phyloP scores from a whole-genome alignment of 1,140 invertebrate genomes.

The Scaptomyza pallida region DNA sequence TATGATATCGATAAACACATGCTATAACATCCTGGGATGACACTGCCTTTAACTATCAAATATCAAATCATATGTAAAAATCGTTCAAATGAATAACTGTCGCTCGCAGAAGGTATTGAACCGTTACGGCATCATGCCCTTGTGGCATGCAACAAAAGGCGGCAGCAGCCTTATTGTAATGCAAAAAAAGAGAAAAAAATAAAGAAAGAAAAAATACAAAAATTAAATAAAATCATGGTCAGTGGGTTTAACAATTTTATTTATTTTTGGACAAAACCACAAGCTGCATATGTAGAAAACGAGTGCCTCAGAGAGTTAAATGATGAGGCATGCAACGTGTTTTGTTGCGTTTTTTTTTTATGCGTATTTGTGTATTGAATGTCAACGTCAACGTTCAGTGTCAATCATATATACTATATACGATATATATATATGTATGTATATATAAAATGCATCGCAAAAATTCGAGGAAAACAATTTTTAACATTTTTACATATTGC shows the following conservation, averaged over 20 bases:
- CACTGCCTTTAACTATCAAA: no score
- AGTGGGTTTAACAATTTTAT: constrained; percentile 49
- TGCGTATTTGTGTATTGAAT: constrained; percentile 45
- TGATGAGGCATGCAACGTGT: not conserved
- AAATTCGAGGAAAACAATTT: constrained; percentile 77
- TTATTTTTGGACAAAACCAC: constrained; percentile 75
- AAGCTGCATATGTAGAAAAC: constrained; percentile 60
- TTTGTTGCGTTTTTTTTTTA: not conserved
- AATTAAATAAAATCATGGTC: constrained; percentile 33
- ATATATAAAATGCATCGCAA: constrained; percentile 55
- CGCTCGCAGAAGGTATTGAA: no score
- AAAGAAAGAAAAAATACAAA: not conserved
- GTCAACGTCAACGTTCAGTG: constrained; percentile 69
- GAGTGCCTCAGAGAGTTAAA: constrained; percentile 16
- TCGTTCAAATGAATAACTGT: no score
- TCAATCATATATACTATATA: constrained; percentile 64
- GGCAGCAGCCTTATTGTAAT: no score
- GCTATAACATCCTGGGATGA: no score
- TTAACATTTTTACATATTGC: no score
- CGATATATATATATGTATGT: no score
- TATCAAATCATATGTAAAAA: no score
- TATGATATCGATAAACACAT: no score
- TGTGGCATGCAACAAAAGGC: constrained; percentile 15
- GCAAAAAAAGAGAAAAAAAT: constrained; percentile 3
- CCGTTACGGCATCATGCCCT: no score